phyloP scores from a whole-genome alignment of 1,140 invertebrate species.

The Ganaspis sp. region DNA sequence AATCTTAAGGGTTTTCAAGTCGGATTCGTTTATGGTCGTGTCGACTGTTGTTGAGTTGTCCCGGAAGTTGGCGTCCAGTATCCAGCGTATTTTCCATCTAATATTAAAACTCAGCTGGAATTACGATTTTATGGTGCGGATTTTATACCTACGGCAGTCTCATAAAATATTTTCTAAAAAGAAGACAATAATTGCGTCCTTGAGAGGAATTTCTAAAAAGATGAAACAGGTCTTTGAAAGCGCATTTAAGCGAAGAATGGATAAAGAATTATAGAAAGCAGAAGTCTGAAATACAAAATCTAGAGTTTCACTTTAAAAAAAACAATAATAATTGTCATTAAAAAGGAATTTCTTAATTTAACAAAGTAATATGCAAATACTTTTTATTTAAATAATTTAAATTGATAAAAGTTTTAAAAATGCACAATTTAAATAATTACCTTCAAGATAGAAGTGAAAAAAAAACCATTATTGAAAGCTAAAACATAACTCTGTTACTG shows the following conservation, averaged over 20 bases:
- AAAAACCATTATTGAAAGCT: too few relatives aligned
- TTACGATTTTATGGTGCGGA: not conserved
- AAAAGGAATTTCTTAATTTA: too few relatives aligned
- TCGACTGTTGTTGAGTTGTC: constrained; percentile 2
- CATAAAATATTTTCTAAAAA: not conserved
- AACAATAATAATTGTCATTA: too few relatives aligned
- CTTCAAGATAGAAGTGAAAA: too few relatives aligned
- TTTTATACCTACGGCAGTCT: not conserved
- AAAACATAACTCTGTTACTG: too few relatives aligned
- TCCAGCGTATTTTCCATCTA: not conserved
- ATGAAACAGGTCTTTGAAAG: too few relatives aligned
- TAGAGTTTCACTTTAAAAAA: too few relatives aligned
- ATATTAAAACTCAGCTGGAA: not conserved
- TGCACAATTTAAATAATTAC: too few relatives aligned
- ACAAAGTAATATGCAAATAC: too few relatives aligned
- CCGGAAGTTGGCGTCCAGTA: not conserved
- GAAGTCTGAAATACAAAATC: too few relatives aligned
- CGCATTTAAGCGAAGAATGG: not conserved
- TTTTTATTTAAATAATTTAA: too few relatives aligned
- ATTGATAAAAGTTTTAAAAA: too few relatives aligned
- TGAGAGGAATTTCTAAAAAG: not conserved
- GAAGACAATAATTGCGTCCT: not conserved
- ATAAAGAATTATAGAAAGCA: not conserved
- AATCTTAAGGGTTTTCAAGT: not conserved
- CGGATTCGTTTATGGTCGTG: not conserved